phyloP scores from a whole-genome alignment of 1,140 invertebrate genomes.

The Mycetomoellerius zeteki region DNA sequence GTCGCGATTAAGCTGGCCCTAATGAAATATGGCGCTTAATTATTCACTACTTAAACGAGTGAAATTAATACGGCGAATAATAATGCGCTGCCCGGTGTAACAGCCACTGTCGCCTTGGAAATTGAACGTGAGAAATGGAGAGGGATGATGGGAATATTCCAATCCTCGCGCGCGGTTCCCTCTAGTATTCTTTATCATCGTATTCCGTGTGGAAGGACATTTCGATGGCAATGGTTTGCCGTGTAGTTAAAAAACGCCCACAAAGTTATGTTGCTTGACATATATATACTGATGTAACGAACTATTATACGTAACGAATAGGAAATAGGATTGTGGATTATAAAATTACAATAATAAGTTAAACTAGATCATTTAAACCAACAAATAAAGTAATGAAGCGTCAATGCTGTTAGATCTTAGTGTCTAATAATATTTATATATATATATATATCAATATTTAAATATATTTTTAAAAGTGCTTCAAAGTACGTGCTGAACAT shows the following conservation, averaged over 20 bases:
- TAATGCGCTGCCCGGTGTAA: constrained; percentile 29
- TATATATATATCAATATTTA: neutral
- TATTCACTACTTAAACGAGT: constrained; percentile 80
- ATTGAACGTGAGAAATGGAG: constrained; percentile 59
- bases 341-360: neutral
- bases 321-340: neutral
- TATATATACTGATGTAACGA: neutral
- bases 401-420: no score
- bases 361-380: no score
- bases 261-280: neutral
- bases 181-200: constrained; percentile 17
- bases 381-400: no score
- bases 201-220: neutral
- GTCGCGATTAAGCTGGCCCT: constrained; percentile 77
- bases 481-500: no score
- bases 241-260: neutral
- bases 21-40: constrained; percentile 81
- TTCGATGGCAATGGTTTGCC: neutral
- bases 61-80: constrained; percentile 76
- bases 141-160: constrained; percentile 36
- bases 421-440: neutral
- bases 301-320: neutral
- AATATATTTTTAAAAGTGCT: no score
- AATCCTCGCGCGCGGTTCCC: neutral
- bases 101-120: constrained; percentile 26